Percentiles rank a stretch among this genome's conserved stretches.
These are phyloP conservation scores for Haliclystus octoradiatus DNA, from an alignment of 30 jellyfish, hydroid and myxozoan genomes.

Conservation along the genomic window DNA sequence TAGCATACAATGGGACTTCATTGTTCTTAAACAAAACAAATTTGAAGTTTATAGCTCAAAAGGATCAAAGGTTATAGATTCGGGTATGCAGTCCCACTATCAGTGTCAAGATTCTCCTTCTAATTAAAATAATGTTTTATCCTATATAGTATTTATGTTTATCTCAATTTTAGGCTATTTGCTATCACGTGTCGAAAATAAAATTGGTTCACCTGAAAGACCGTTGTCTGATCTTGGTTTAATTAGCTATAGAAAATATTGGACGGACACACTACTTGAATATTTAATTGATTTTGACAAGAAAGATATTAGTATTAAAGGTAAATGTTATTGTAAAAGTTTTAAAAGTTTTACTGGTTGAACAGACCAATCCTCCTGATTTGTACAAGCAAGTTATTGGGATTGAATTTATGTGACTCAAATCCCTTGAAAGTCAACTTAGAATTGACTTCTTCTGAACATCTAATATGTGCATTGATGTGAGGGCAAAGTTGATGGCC, in stretches of 20 bases:
- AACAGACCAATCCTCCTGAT: no score
- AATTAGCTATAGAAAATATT: constrained; percentile 63
- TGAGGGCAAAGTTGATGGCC: no score
- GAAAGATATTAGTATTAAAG: constrained; percentile 68
- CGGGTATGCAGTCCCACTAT: not conserved
- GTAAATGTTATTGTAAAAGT: no score
- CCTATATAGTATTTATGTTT: not conserved
- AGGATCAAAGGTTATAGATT: not conserved
- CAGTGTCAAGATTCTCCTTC: not conserved
- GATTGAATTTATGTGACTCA: no score
- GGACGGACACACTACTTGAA: constrained; percentile 60
- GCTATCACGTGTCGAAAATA: constrained; percentile 72
- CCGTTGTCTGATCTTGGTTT: constrained; percentile 90
- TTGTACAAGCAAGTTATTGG: no score
- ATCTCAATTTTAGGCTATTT: constrained; percentile 41
- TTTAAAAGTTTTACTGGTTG: not conserved
- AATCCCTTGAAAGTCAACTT: no score
- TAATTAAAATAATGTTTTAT: no score
- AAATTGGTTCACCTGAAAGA: constrained; percentile 91
- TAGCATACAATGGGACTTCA: no score
- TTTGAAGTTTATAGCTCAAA: constrained; percentile 1
- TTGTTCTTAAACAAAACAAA: no score
- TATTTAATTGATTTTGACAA: constrained; percentile 38
- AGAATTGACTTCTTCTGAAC: no score
- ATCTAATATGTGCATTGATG: no score